Evolutionary conservation across 2,113 vertebrate genomes (phyloP), one percentile per base, ranked within the genome.

Genomic region (Callionymus lyra): DNA sequence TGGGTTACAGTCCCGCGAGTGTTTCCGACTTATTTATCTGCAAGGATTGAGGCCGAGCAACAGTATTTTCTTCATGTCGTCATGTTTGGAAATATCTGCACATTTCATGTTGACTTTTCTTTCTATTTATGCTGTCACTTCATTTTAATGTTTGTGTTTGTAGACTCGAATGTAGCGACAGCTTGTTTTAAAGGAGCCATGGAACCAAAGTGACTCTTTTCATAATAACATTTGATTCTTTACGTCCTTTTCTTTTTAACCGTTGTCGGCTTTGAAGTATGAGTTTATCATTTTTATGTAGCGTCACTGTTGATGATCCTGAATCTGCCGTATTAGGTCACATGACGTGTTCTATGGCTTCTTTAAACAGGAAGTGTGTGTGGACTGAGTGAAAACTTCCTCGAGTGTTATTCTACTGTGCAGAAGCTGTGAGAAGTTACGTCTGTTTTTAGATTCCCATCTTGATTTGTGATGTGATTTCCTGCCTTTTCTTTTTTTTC

Each of bases 371-470:
- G 45, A 46, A 16, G 55, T 41, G 44, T 49, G 66, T 19, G 35
- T 53, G 56, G 41, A 34, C 12, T 15, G 62, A 57, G 59, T 51
- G 47, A 38, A 31, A 51, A 45, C 51, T 56, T 59, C 64, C 66
- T 60, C 39, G 70, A 81, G 71, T 79, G 67, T 79, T 76, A 76
- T 68, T 74, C 57, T 51, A 47, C 45, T 37, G 45, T 47, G 43
- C 44, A 71, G 65, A 79, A 82, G 80, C 80, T 82, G 76, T 82
- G 76, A 79, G 63, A 77, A 72, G 64, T 57, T 72, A 76, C 77
- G 70, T 79, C 61, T 65, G 68, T 76, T 59, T n/a, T 4, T 52
- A 50, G 72, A 70, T 72, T 73, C 69, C 47, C 69, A 65, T 65
- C 64, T 59, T 35, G 12, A 11, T 68, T 60, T 44, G 63, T 76